Base-by-base conservation (phyloP, 2,797 vertebrate species). In the Arnoldichthys spilopterus region DNA sequence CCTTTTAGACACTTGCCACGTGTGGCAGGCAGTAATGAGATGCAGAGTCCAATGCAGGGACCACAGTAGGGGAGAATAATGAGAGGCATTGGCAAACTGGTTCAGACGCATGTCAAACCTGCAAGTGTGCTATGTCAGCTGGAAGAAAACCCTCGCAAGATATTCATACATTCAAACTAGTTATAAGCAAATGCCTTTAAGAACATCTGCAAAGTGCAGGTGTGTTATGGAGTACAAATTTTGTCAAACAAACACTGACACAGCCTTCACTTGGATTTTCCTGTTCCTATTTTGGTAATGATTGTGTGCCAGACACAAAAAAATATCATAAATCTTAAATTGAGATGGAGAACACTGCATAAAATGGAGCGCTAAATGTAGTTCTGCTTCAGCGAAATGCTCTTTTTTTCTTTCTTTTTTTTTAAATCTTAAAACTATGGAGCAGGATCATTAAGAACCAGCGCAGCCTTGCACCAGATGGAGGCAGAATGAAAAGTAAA, bases 51-150 rank as follows among this genome's bases (percentile, higher is more conserved):
- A 76, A 81, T 74, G 73, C 37, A 30, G 74, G 74, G 73, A 69
- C 78, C 56, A 58, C 78, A 51, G 83, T 53, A 78, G 80, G 81
- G 72, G 79, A 82, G 80, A 79, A 86, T 79, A 82, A 82, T 64
- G 62, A 83, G 86, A 87, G 34, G 81, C 80, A 70, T 71, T 73
- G 80, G 81, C 82, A 82, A 85, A 89, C 82, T 81, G 73, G 80
- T 81, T 78, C 72, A 86, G 82, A 90, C 87, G 86, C 72, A 61
- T 77, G 85, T 89, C 87, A 88, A 87, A 84, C 82, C 74, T 61
- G 63, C 56, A 56, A 79, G 84, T 81, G 79, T 86, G 78, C 71
- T n/a, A 82, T 85, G 80, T 85, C 81, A 72, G 82, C 68, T 71
- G 67, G 68, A 83, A 80, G 56, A 76, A 66, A 67, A 78, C 61